Evolutionary conservation across 2,888 invertebrate genomes (phyloP), one percentile per base, ranked within the genome.

Genomic region (Venustoraphidia nigricollis): DNA sequence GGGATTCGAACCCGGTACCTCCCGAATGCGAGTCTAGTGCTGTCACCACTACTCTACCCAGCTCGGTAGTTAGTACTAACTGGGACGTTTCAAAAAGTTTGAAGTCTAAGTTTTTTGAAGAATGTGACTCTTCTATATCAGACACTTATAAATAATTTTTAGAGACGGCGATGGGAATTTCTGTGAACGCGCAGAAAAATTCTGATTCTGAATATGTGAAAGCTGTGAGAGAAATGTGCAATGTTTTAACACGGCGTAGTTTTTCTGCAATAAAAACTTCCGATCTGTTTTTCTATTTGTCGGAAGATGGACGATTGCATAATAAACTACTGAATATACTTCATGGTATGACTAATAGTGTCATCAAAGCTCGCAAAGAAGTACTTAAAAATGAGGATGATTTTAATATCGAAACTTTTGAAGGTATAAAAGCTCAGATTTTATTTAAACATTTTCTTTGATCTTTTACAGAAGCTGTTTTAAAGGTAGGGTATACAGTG

Each of bases 171-270:
- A 92, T 92, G 90, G 91, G 90, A 1, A 75, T 79, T 9, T 73
- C 75, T 34, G 68, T 87, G 0, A 71, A 83, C 59, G 85, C 88
- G 0, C 88, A 90, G 62, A 67, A 68, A 8, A 68, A 82, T 58
- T 69, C 69, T 8, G 73, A 83, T 53, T 81, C 82, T 0, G 73
- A 77, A 53, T 90, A 88, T 60, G 83, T 88, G 0, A 68, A 71
- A 56, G 79, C 83, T n/a, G 80, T 89, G 35, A 78, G 79, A 64
- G 72, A 71, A 40, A 59, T 63, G 56, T 60, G 58, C 37, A 45
- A 58, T 46, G 56, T 67, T 27, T 52, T 62, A 3, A 55, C 59
- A 8, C 50, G 57, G 13, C 50, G 66, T 42, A 46, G 54, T 34
- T 52, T 61, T 37, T 58, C 61, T 8, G 70, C 72, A 0, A 70